phyloP scores from a whole-genome alignment of 2,888 invertebrate genomes.

The Hermaeophaga mercurialis region DNA sequence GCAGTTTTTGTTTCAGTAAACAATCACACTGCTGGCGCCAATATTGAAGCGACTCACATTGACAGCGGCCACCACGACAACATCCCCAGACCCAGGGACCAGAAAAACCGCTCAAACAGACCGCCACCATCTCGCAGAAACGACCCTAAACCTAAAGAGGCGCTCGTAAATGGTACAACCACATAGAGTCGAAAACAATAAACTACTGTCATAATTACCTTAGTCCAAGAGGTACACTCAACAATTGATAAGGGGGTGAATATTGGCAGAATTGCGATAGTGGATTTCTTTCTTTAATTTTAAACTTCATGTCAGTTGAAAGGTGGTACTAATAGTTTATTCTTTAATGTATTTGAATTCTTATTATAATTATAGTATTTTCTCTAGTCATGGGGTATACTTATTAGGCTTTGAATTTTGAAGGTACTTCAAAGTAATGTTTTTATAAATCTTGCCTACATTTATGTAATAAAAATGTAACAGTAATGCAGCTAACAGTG shows the following conservation, averaged over 20 bases:
- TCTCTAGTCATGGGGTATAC: too few relatives aligned
- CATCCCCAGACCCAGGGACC: slow-evolving; percentile 48
- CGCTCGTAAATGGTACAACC: slow-evolving; percentile 70
- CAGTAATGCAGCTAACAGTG: too few relatives aligned
- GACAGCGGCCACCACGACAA: slow-evolving; percentile 30
- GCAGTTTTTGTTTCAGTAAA: slow-evolving; percentile 41
- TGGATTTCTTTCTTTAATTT: neutral
- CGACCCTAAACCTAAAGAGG: slow-evolving; percentile 64
- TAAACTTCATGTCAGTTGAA: too few relatives aligned
- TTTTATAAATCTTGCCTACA: too few relatives aligned
- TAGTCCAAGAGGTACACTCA: slow-evolving; percentile 1
- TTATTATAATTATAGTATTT: too few relatives aligned
- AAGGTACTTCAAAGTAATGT: too few relatives aligned
- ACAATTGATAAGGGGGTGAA: neutral
- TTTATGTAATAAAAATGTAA: too few relatives aligned
- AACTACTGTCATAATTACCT: slow-evolving; percentile 1
- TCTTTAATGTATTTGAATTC: too few relatives aligned
- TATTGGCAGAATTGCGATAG: neutral
- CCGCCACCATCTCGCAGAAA: slow-evolving; percentile 53
- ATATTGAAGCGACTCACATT: slow-evolving; percentile 22
- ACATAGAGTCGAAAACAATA: slow-evolving; percentile 52
- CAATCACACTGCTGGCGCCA: slow-evolving; percentile 30
- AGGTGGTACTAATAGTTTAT: too few relatives aligned
- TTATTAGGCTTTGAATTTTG: too few relatives aligned
- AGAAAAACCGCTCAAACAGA: slow-evolving; percentile 48